phyloP scores from a whole-genome alignment of 1,140 invertebrate genomes.

The Drosophila pseudoananassae region DNA sequence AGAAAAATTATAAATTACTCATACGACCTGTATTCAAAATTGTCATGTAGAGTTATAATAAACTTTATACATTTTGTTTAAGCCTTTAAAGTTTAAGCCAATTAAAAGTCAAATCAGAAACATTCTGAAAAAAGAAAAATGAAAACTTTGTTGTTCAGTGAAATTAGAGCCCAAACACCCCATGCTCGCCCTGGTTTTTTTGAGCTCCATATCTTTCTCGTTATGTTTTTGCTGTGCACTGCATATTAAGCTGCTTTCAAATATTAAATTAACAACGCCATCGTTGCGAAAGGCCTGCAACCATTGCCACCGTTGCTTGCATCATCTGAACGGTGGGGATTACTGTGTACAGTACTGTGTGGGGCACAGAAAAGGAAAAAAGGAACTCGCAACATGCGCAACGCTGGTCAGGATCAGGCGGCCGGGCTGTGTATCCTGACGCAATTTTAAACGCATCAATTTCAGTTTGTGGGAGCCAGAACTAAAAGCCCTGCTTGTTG shows the following conservation, averaged over 20 bases:
- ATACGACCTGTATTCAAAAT: not conserved
- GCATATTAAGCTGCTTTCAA: conserved; percentile 81
- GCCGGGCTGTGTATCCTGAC: conserved; percentile 59
- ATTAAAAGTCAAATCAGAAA: no score
- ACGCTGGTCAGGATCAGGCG: conserved; percentile 20
- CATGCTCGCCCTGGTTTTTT: not conserved
- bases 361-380: conserved; percentile 39
- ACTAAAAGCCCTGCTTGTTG: conserved; percentile 70
- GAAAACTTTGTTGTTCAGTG: not conserved
- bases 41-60: not conserved
- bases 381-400: conserved; percentile 35
- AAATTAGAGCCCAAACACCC: not conserved
- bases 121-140: not conserved
- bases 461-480: conserved; percentile 66
- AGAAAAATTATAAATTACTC: not conserved
- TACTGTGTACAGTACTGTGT: conserved; percentile 37
- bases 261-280: conserved; percentile 78
- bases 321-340: conserved; percentile 49
- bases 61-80: no score
- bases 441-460: conserved; percentile 81
- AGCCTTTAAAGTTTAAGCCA: no score
- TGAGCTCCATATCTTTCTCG: conserved; percentile 8
- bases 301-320: conserved; percentile 48
- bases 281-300: conserved; percentile 59
- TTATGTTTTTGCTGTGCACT: conserved; percentile 56